Evolutionary conservation across 2,113 vertebrate genomes (phyloP).

Genomic region (Notothenia rossii): DNA sequence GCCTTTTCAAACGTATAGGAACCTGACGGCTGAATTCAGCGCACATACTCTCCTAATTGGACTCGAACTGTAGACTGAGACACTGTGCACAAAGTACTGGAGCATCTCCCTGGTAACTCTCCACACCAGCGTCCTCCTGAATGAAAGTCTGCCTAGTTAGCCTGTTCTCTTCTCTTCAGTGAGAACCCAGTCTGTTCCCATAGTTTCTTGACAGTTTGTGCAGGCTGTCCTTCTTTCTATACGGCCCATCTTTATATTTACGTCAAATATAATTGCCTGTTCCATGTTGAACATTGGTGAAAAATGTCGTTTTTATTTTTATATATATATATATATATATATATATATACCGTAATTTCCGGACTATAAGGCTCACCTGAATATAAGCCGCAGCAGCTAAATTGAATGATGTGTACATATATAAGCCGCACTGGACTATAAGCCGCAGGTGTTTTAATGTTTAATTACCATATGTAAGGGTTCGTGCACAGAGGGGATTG

Average conservation of each 20-base stretch:
- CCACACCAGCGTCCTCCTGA: neutral
- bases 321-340: too few species aligned
- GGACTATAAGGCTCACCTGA: too few species aligned
- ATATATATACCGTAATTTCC: too few species aligned
- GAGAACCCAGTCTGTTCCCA: neutral
- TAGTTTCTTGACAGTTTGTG: neutral
- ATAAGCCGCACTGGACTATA: too few species aligned
- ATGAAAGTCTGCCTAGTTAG: slow-evolving; percentile 32
- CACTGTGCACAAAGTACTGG: slow-evolving; percentile 31
- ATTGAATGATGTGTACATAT: too few species aligned
- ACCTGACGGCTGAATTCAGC: slow-evolving; percentile 51
- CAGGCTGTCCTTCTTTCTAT: neutral
- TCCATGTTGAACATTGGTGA: neutral
- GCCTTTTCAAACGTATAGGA: slow-evolving; percentile 49
- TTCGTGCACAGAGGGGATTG: too few species aligned
- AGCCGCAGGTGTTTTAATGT: too few species aligned
- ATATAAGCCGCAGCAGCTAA: too few species aligned
- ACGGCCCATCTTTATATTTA: neutral
- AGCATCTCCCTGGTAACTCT: slow-evolving; percentile 58
- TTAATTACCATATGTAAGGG: too few species aligned
- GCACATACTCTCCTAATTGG: slow-evolving; percentile 70
- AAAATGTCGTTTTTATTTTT: too few species aligned
- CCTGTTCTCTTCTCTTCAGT: neutral
- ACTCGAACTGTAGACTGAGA: slow-evolving; percentile 49
- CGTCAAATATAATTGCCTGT: too few species aligned